Base-by-base conservation (phyloP, 2,113 vertebrate genomes). In the Malaclemys terrapin region DNA sequence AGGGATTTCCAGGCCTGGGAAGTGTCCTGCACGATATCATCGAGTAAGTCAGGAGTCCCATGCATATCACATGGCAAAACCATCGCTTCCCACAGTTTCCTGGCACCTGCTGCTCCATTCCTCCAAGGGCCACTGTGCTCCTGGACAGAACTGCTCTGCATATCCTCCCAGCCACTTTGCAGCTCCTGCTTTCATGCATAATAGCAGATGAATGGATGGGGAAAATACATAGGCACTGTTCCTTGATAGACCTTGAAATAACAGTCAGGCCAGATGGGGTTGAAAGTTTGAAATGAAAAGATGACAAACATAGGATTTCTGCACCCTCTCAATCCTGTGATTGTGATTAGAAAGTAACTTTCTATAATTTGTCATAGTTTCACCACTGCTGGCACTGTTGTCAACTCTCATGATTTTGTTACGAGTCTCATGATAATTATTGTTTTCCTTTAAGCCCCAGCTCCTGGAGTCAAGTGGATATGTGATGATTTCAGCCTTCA, bases 61-160 rank as follows among this genome's bases (percentile, higher is more conserved):
- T 76, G 54, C 57, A 47, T 47, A 17, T 53, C 92, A 83, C 65
- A 25, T 22, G 65, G 82, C 29, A 78, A 85, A 42, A n/a, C 29
- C 38, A 76, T 89, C 42, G 42, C 91, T 94, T 89, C 75, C 65
- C 20, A 56, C 38, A 25, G 81, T 93, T 96, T 94, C 89, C 88
- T 90, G 95, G 69, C 91, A 94, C 89, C 93, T 94, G 95, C 50
- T 91, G 59, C 59, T 96, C 86, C 9, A 8, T 29, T 81, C 91
- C 96, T 95, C 89, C 85, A n/a, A 1, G 56, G 92, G 93, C 94
- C 95, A 82, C 94, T 95, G 95, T 94, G 95, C 47, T 35, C 29
- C 52, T 78, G 92, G 80, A 81, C 25, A 42, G 83, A 62, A 80
- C 35, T 50, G 47, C 35, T 95, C 92, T 95, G 91, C 79, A 90